Base-by-base conservation (phyloP, 1,140 invertebrate species). In the Musca vetustissima region DNA sequence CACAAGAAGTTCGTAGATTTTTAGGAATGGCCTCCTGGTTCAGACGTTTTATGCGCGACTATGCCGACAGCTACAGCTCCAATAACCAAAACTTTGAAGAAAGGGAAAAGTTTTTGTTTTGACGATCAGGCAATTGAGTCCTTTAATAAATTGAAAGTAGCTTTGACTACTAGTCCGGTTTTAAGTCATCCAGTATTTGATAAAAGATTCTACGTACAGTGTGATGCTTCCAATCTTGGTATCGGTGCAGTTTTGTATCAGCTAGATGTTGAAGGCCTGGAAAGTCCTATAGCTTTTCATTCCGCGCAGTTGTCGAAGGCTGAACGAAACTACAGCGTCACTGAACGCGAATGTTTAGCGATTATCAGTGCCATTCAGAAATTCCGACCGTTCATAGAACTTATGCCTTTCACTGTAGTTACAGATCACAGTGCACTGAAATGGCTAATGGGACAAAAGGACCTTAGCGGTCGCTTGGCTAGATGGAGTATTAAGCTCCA, bases 281-380 rank as follows among this genome's bases (percentile, higher is more conserved):
- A 79, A n/a, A 32, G 67, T 22, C 72, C 76, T 0, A 71, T 81
- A 7, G 72, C 74, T 7, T 86, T 80, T 72, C 70, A 75, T 7
- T 83, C 83, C 55, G 28, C 28, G 9, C 59, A 68, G 47, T 47
- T 70, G 7, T 68, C 55, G 7, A 48, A 14, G 15, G 55, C 66
- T 11, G 55, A 70, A 72, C 14, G 66, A 11, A 72, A 71, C 11
- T 73, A 71, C 55, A 53, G 17, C 1, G 74, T 75, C 6, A 82
- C 80, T 7, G 82, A 86, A 70, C 67, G 72, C 59, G 84, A 86
- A 75, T 77, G 75, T 55, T 71, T 85, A 15, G 83, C 83, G 8
- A 72, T 85, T 8, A 65, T 85, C 1, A 77, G 73, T 68, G 81
- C 75, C 2, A 75, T 83, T 52, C 70, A 83, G 68, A 81, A 84